A percentile compares a stretch with the other conserved stretches of the same genome.
Evolutionary conservation across 1,140 invertebrate genomes (phyloP).

Genomic region (Pogonomyrmex californicus): DNA sequence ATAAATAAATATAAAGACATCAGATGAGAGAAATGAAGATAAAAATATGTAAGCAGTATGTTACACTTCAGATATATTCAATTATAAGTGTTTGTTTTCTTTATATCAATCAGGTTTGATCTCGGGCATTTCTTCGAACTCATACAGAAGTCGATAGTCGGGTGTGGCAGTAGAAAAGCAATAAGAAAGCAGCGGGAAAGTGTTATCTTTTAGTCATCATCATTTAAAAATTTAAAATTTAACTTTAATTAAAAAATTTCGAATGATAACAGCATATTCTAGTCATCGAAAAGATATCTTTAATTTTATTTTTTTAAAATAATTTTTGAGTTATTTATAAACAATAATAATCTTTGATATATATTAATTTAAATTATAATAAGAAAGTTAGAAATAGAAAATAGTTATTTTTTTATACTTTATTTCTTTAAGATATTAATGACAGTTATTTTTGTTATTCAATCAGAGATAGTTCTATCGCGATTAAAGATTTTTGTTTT

Average conservation of each 20-base stretch:
- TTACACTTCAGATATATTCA: neutral
- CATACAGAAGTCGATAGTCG: conserved; percentile 55
- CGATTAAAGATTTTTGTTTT: neutral
- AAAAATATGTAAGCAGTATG: neutral
- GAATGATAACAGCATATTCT: neutral
- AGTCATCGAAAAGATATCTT: neutral
- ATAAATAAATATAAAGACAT: neutral
- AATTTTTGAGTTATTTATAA: neutral
- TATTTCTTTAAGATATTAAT: neutral
- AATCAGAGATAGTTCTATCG: neutral
- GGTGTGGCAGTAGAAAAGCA: conserved; percentile 72
- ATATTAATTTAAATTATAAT: neutral
- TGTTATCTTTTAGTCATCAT: conserved; percentile 65
- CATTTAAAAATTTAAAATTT: neutral
- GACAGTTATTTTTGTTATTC: neutral
- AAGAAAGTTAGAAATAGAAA: neutral
- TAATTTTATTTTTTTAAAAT: neutral
- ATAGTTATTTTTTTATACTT: conserved; percentile 1
- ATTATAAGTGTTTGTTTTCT: neutral
- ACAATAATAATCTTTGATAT: neutral
- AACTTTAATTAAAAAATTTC: neutral
- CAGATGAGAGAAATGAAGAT: neutral
- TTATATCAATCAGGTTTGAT: neutral
- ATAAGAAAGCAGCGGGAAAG: conserved; percentile 65
- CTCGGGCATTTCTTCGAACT: conserved; percentile 54